A percentile compares a stretch with the other conserved stretches of the same genome.
phyloP scores from a whole-genome alignment of 2,888 invertebrate genomes.

The Zaprionus lineosus region DNA sequence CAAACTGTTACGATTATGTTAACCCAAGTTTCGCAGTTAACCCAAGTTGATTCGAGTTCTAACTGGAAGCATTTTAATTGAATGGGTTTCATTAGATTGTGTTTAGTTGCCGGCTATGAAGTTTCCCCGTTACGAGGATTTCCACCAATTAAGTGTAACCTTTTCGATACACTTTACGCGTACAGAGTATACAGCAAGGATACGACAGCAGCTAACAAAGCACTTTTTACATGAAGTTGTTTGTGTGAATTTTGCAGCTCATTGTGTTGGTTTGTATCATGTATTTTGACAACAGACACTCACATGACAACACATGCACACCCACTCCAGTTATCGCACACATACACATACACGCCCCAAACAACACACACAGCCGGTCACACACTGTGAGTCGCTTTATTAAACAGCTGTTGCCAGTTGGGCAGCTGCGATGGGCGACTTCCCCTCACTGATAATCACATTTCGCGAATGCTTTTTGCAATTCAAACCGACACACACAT shows the following conservation, averaged over 20 bases:
- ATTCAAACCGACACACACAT: slow-evolving; percentile 26
- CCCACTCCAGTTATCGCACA: too few species aligned
- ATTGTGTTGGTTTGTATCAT: slow-evolving; percentile 25
- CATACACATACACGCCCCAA: not conserved
- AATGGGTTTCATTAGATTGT: too few species aligned
- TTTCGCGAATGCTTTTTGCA: slow-evolving; percentile 70
- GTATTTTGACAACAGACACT: slow-evolving; percentile 24
- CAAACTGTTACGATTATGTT: too few species aligned
- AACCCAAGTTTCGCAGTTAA: too few species aligned
- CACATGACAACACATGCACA: slow-evolving; percentile 3
- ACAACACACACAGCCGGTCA: not conserved
- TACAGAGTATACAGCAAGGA: not conserved
- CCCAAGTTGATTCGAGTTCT: too few species aligned
- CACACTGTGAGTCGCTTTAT: slow-evolving; percentile 45
- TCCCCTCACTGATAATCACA: slow-evolving; percentile 68
- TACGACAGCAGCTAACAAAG: not conserved
- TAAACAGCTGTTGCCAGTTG: slow-evolving; percentile 66
- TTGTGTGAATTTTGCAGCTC: slow-evolving; percentile 17
- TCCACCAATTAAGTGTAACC: too few species aligned
- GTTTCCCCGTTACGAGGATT: too few species aligned
- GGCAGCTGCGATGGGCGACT: slow-evolving; percentile 24
- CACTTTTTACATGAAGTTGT: slow-evolving; percentile 25
- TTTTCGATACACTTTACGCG: too few species aligned
- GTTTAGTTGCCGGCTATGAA: too few species aligned
- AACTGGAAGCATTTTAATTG: too few species aligned